A percentile compares a stretch with the other conserved stretches of the same genome.
phyloP scores from a whole-genome alignment of 2,113 vertebrate genomes.

The Piliocolobus tephrosceles region DNA sequence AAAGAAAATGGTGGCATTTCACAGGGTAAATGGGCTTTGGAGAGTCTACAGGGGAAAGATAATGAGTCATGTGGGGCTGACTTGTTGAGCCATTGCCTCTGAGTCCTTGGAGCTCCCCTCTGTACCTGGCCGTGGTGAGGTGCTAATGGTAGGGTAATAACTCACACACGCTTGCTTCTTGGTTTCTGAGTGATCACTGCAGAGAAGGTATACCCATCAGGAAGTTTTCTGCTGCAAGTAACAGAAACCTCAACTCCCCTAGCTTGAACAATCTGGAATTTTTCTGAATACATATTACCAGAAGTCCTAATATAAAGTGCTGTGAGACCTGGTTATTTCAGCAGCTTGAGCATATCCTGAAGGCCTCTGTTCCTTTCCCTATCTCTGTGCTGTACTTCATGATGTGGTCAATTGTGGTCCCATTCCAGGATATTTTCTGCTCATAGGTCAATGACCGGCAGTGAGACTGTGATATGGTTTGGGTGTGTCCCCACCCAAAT shows the following conservation, averaged over 20 bases:
- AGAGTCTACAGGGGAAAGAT: background rate
- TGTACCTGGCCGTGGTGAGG: background rate
- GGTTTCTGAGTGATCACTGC: background rate
- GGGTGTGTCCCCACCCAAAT: too few species aligned
- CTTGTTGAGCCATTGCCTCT: background rate
- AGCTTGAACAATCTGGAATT: background rate
- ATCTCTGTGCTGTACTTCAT: background rate
- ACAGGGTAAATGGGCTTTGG: slow-evolving; percentile 5
- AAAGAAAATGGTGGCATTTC: slow-evolving; percentile 23
- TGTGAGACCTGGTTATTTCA: background rate
- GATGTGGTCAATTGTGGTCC: too few species aligned
- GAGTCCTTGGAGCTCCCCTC: background rate
- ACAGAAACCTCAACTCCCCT: background rate
- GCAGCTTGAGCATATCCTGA: background rate
- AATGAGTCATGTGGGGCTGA: background rate
- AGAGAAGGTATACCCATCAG: background rate
- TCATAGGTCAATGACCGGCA: background rate
- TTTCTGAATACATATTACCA: background rate
- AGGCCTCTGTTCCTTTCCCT: background rate
- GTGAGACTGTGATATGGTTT: background rate
- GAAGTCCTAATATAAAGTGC: background rate
- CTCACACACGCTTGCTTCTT: background rate
- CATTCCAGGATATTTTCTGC: background rate
- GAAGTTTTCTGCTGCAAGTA: background rate
- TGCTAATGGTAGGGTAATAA: background rate